Conservation (phyloP, 2,888 invertebrate species). For the Uloborus plumipes region DNA sequence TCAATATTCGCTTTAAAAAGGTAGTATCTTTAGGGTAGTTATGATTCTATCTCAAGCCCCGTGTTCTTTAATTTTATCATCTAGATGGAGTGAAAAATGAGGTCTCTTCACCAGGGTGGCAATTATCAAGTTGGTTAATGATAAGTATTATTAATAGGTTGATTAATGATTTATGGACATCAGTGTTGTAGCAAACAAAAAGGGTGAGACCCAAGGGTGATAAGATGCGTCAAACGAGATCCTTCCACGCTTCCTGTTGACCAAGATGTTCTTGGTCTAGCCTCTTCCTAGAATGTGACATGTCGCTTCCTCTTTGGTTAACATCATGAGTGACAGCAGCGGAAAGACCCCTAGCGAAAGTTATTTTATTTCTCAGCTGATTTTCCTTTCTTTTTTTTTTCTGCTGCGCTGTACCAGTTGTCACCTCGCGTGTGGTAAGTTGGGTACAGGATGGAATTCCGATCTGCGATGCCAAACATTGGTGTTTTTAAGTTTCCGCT, state of each 20-base stretch:
- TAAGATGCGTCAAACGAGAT: not conserved
- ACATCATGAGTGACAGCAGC: constrained; percentile 40
- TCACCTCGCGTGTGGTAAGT: constrained; percentile 41
- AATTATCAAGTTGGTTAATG: constrained; percentile 17
- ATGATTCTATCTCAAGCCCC: too few relatives aligned
- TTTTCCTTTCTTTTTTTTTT: constrained; percentile 1
- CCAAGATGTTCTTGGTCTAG: constrained; percentile 46
- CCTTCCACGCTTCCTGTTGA: constrained; percentile 43
- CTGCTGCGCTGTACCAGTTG: not conserved
- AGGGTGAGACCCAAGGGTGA: not conserved
- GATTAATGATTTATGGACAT: constrained; percentile 16
- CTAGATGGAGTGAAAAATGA: too few relatives aligned
- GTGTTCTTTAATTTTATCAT: too few relatives aligned
- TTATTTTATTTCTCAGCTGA: constrained; percentile 22
- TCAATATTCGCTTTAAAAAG: too few relatives aligned
- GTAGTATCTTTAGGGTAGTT: too few relatives aligned
- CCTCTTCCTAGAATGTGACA: constrained; percentile 31
- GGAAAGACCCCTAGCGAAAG: constrained; percentile 31
- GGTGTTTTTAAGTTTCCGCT: not conserved
- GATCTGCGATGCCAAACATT: constrained; percentile 26
- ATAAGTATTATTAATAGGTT: not conserved
- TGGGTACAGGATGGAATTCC: not conserved
- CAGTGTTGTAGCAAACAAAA: not conserved
- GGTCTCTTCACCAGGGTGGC: too few relatives aligned
- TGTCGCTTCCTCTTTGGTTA: constrained; percentile 30